phyloP scores from a whole-genome alignment of 2,888 invertebrate species.

The Hanleya hanleyi region DNA sequence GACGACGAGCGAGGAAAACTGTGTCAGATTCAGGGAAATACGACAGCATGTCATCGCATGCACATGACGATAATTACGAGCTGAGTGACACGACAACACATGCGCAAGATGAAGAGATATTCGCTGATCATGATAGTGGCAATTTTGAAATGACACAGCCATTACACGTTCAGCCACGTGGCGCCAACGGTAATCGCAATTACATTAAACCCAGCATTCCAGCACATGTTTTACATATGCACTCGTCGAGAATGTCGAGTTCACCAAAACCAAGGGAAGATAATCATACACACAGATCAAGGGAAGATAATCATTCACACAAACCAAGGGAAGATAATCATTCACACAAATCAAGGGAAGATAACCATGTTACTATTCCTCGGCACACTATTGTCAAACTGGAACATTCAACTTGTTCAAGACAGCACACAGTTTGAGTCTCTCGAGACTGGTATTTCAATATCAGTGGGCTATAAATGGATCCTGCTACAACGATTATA shows the following conservation, averaged over 20 bases:
- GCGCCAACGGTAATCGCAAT: constrained; percentile 35
- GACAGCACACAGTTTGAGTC: constrained; percentile 3
- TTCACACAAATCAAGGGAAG: not conserved
- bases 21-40: constrained; percentile 51
- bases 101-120: constrained; percentile 50
- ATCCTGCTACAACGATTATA: too few species aligned
- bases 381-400: not conserved
- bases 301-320: too few species aligned
- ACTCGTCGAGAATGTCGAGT: not conserved
- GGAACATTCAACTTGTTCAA: not conserved
- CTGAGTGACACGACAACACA: constrained; percentile 64
- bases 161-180: constrained; percentile 1
- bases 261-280: not conserved
- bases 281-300: not conserved
- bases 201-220: constrained; percentile 16
- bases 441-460: too few species aligned
- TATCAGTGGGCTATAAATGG: too few species aligned
- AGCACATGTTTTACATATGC: constrained; percentile 1
- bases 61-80: constrained; percentile 58
- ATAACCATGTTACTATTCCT: not conserved
- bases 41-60: constrained; percentile 65
- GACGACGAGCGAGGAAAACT: constrained; percentile 30
- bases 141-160: constrained; percentile 10
- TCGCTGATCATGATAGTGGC: constrained; percentile 30
- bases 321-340: not conserved